These are phyloP conservation scores for Caenorhabditis uteleia DNA, from an alignment of 2,888 invertebrate species.

Conservation along the genomic window DNA sequence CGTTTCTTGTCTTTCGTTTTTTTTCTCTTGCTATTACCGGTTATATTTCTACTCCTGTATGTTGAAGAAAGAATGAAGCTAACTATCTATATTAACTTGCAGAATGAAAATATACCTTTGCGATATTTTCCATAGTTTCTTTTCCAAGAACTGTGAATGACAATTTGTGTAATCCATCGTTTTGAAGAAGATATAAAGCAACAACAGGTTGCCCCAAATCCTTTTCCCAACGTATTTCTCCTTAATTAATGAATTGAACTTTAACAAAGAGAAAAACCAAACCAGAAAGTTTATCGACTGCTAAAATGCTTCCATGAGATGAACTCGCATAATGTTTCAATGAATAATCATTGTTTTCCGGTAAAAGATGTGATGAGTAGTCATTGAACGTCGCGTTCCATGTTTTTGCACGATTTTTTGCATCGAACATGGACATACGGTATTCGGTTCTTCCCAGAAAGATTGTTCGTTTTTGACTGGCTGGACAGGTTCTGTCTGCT, in stretches of 20 bases:
- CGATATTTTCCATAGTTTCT: slow-evolving; percentile 66
- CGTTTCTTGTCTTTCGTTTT: slow-evolving; percentile 1
- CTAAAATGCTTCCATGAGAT: slow-evolving; percentile 58
- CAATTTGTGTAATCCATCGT: slow-evolving; percentile 70
- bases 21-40: not conserved
- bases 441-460: slow-evolving; percentile 76
- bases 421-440: slow-evolving; percentile 91
- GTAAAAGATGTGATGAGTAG: slow-evolving; percentile 80
- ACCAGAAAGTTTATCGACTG: slow-evolving; percentile 58
- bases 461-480: slow-evolving; percentile 57
- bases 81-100: no score
- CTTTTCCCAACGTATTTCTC: slow-evolving; percentile 84
- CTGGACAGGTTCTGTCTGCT: slow-evolving; percentile 71
- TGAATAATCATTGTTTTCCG: slow-evolving; percentile 61
- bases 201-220: slow-evolving; percentile 82
- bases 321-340: slow-evolving; percentile 71
- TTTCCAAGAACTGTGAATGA: slow-evolving; percentile 69
- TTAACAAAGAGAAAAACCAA: no score
- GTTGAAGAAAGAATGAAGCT: not conserved
- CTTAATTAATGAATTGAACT: slow-evolving; percentile 58
- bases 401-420: slow-evolving; percentile 76
- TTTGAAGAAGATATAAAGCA: slow-evolving; percentile 78
- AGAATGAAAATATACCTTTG: slow-evolving; percentile 47
- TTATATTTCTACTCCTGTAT: not conserved
- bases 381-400: slow-evolving; percentile 98